Base-by-base conservation (phyloP, 2,113 vertebrate genomes). In the Lathamus discolor region DNA sequence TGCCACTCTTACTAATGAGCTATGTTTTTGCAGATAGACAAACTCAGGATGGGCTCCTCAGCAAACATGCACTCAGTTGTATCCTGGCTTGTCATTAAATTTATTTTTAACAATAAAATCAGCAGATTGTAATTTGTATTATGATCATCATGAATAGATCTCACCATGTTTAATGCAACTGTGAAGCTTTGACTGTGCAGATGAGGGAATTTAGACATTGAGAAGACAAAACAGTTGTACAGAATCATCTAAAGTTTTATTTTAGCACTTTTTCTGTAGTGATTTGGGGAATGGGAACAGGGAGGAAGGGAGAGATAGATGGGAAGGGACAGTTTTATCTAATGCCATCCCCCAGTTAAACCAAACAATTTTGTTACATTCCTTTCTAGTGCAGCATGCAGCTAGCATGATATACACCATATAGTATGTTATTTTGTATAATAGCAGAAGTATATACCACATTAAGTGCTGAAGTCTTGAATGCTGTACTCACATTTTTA, bases 61-160 rank as follows among this genome's bases (percentile, higher is more conserved):
- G 55, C 48, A 80, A 41, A 64, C 61, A 72, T 59, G 61, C 43
- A 17, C 55, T 88, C 4, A 4, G 13, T 86, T 83, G 46, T 83
- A 67, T 77, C n/a, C 43, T 15, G 12, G 46, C 88, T 95, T 86
- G 68, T 83, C 29, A 67, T 87, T 77, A 87, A 41, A 67, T 93
- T 94, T 96, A 94, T 95, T 96, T 95, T 93, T 90, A 95, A 92
- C 63, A 90, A 79, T 95, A 91, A 93, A 92, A 90, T 90, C 83
- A 90, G 29, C 64, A 91, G 76, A 86, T 44, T 83, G 39, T 88
- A 83, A 93, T 77, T 92, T 78, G 35, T 88, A 55, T 82, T 86
- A 11, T 23, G 29, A 55, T 90, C 13, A 3, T 88, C 55, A 41
- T 5, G 3, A 88, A 43, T 59, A 88, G 84, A 85, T 88, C 66